Evolutionary conservation across 2,113 vertebrate species (phyloP), one percentile per base, ranked within the genome.

Genomic region (Aphyosemion australe): DNA sequence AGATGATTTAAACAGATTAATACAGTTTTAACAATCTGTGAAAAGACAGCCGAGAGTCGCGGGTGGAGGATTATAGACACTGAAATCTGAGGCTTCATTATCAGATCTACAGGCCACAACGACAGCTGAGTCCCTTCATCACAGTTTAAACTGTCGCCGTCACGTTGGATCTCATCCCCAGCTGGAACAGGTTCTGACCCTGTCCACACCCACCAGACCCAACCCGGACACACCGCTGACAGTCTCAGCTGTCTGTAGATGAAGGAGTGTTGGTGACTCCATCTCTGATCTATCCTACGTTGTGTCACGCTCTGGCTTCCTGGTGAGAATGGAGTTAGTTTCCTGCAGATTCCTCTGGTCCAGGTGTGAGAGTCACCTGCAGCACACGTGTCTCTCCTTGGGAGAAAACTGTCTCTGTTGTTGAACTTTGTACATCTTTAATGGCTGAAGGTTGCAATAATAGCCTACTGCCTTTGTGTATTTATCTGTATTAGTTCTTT

Each of bases 301-400:
- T 2, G 32, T 6, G 43, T 20, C 48, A 26, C 34, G 57, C 10
- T n/a, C n/a, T n/a, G n/a, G n/a, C n/a, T 68, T 60, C 61, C 60
- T 31, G 57, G 52, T 12, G 74, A 61, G 20, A 76, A 39, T 8
- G 19, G 56, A 63, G 37, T 69, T 59, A 65, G 42, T 70, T 82
- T 77, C 72, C 78, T 32, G 21, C 0, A 0, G 52, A 58, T 66
- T 81, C 75, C 58, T 78, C 39, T 11, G 34, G 60, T 56, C 69
- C 84, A 84, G 81, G 84, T 80, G 84, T 34, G 74, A 78, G 70
- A 43, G 48, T 52, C 62, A 76, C 80, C 50, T 82, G 69, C 77
- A 83, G 87, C 83, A 87, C 72, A 72, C 65, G 19, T 32, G 37
- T 10, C 41, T 69, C 45, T 65, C 72, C 77, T 73, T 58, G 19